Base-by-base conservation (phyloP, 2,888 invertebrate genomes). In the Flexamia atlantica region DNA sequence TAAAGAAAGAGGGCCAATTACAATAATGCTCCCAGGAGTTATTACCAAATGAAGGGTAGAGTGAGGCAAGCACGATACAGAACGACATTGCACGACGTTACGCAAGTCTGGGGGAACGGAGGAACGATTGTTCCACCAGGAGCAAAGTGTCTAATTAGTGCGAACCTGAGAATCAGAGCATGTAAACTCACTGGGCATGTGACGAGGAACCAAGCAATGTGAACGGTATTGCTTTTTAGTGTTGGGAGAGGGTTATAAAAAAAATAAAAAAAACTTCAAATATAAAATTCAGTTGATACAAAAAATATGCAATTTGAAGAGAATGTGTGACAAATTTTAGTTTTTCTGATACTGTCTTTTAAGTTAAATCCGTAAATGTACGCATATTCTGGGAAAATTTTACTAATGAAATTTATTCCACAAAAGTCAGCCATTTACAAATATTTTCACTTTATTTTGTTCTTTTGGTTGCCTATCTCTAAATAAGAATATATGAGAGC, bases 101-200 rank as follows among this genome's bases (percentile, higher is more conserved):
- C 64, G 64, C 28, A 64, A 64, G 64, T 28, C 53, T 5, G 28
- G 64, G 14, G 64, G 30, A 30, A 64, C 30, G 28, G 64, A 17
- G 64, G 64, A 64, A 64, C 64, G 30, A 64, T 64, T 30, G 64
- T 30, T 30, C 28, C 14, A 17, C 17, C 1, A 14, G 30, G 30
- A 64, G 30, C 64, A 2, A 64, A 64, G n/a, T 30, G 28, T 28
- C 64, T 64, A 25, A 64, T 64, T 64, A 64, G 64, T 64, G 64
- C 14, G 64, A 64, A 64, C 64, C 30, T 12, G 64, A 64, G 64
- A 64, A 64, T 64, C 64, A 64, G 64, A 64, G 64, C 64, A 64
- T 17, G 12, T 64, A 28, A 3, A 50, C n/a, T 5, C 50, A 50
- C 50, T 3, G 50, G n/a, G 50, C 64, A 14, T 28, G 64, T 30